A percentile compares a stretch with the other conserved stretches of the same genome.
phyloP scores from a whole-genome alignment of 2,888 invertebrate genomes.

The Dasysyrphus albostriatus region DNA sequence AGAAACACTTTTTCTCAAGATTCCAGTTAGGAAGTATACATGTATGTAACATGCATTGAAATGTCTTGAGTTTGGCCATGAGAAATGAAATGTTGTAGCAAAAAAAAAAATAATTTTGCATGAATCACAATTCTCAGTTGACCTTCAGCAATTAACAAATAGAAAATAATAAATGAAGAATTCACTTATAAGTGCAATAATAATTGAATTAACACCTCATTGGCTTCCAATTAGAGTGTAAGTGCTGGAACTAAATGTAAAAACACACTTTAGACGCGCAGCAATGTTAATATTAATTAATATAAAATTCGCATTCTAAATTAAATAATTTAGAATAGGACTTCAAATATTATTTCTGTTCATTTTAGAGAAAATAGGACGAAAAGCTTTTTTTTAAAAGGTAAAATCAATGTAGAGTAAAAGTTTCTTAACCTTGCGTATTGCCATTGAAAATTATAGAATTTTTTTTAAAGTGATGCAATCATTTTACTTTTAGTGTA shows the following conservation, averaged over 20 bases:
- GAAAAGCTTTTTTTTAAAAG: too few relatives aligned
- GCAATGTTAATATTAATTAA: background rate
- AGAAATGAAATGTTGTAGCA: background rate
- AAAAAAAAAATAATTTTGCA: constrained; percentile 12
- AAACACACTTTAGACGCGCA: background rate
- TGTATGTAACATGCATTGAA: background rate
- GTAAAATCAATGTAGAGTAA: too few relatives aligned
- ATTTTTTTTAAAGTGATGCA: too few relatives aligned
- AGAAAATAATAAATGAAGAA: constrained; percentile 5
- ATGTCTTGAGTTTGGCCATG: background rate
- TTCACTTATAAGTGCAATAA: background rate
- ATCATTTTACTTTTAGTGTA: too few relatives aligned
- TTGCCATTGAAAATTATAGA: too few relatives aligned
- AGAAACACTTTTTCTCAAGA: background rate
- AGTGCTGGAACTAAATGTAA: background rate
- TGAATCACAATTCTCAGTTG: constrained; percentile 14
- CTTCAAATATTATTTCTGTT: too few relatives aligned
- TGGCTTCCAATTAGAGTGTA: constrained; percentile 12
- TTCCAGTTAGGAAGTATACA: background rate
- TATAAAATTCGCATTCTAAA: background rate
- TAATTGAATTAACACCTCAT: constrained; percentile 18
- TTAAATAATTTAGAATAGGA: too few relatives aligned
- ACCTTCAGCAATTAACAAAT: constrained; percentile 9
- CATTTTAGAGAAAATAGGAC: too few relatives aligned
- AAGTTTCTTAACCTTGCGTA: too few relatives aligned